phyloP scores from a whole-genome alignment of 2,888 invertebrate genomes.

The Myathropa florea region DNA sequence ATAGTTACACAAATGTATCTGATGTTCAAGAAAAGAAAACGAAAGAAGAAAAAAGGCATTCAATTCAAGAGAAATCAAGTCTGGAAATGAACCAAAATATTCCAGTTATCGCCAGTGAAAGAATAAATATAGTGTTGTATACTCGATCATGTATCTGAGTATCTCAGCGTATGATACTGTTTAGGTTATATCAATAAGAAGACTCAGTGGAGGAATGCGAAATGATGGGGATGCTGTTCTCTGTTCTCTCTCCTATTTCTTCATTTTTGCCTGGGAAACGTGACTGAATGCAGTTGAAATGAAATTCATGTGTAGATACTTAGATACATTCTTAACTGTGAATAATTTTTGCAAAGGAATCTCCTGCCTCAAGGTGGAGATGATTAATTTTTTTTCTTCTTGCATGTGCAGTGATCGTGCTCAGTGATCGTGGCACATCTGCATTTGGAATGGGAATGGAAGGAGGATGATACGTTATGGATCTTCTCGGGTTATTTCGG shows the following conservation, averaged over 20 bases:
- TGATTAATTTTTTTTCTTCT: slow-evolving; percentile 3
- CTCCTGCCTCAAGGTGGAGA: slow-evolving; percentile 13
- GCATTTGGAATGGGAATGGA: neutral
- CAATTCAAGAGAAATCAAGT: slow-evolving; percentile 45
- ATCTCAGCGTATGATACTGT: neutral
- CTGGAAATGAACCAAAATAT: slow-evolving; percentile 58
- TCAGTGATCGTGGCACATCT: slow-evolving; percentile 4
- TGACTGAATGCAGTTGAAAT: slow-evolving; percentile 31
- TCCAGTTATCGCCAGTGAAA: slow-evolving; percentile 58
- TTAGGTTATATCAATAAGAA: slow-evolving; percentile 30
- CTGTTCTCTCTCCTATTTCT: neutral
- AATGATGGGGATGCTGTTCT: neutral
- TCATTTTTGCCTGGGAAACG: slow-evolving; percentile 11
- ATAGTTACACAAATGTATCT: neutral
- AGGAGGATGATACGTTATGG: too few relatives aligned
- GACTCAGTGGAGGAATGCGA: neutral
- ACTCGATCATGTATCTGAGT: neutral
- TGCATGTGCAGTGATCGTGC: slow-evolving; percentile 25
- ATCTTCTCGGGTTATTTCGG: neutral
- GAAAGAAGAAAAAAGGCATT: neutral
- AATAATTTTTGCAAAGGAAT: neutral
- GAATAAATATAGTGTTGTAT: slow-evolving; percentile 4
- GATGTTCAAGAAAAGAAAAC: neutral
- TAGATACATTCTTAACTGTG: neutral
- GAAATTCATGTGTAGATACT: neutral